Conservation (phyloP, 2,888 invertebrate species). For the Mesorhabditis spiculigera region DNA sequence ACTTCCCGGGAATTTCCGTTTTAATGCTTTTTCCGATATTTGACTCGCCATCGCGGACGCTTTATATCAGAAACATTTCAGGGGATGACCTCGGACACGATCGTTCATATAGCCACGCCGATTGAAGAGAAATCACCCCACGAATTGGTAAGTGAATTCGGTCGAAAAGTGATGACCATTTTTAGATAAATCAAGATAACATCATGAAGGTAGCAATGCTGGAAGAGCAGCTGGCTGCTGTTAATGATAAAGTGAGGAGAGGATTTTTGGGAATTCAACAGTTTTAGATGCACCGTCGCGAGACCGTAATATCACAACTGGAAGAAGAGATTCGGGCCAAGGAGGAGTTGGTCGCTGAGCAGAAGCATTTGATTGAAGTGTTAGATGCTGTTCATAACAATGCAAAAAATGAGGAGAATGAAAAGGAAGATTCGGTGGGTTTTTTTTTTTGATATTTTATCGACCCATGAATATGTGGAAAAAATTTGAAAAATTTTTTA, state of each 20-base stretch:
- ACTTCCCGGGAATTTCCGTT: no score
- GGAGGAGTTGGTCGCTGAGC: conserved; percentile 33
- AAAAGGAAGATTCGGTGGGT: conserved; percentile 33
- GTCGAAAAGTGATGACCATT: neutral
- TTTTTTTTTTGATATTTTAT: conserved; percentile 3
- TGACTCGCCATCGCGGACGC: no score
- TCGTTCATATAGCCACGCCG: neutral
- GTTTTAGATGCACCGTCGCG: conserved; percentile 27
- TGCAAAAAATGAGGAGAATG: conserved; percentile 12
- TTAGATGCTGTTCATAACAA: neutral
- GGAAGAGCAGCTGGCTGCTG: neutral
- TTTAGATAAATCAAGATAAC: neutral
- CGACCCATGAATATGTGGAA: neutral
- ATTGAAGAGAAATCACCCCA: neutral
- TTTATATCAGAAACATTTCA: no score
- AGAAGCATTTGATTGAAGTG: conserved; percentile 32
- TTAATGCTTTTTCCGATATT: no score
- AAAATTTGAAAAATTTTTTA: conserved; percentile 1
- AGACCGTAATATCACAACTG: conserved; percentile 34
- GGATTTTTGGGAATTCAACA: neutral
- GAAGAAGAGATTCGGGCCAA: conserved; percentile 36
- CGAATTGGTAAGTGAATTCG: neutral
- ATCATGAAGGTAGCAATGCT: neutral
- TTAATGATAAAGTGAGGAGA: neutral
- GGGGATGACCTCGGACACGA: neutral